Base-by-base conservation (phyloP, 2,113 vertebrate species). In the Siphamia tubifer region DNA sequence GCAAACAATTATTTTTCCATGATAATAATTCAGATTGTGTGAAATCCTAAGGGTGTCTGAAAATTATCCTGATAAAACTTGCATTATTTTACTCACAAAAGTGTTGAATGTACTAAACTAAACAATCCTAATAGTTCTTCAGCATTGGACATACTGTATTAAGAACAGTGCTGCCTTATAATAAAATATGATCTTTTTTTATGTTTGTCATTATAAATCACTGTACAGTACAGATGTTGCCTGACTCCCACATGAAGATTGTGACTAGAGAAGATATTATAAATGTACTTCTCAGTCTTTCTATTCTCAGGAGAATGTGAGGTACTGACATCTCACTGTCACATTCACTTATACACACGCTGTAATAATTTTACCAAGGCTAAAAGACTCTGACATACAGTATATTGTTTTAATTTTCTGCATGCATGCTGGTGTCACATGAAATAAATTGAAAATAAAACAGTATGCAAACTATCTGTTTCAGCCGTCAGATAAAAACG, bases 221-320 rank as follows among this genome's bases (percentile, higher is more conserved):
- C 13, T 11, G 9, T 34, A 34, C 3, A 34, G 31, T n/a, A 12
- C 31, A 34, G 69, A 66, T 70, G 47, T 51, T 51, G 44, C 73
- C 34, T 39, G 60, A 74, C 23, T 53, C 47, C 43, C 64, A 39
- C 44, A 64, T 61, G 77, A 80, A 48, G 56, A 38, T 36, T 54
- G 70, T 31, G 43, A 51, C 27, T 19, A 15, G 44, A 13, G 43
- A 51, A 40, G 21, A 52, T 52, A 60, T 73, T 51, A 51, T 51
- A 52, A 43, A 35, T 38, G 53, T 23, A 20, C 56, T 23, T 61
- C 58, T 68, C 55, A 67, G 53, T 8, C 16, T 76, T 39, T 51
- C 34, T 34, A 35, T 51, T 55, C 57, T 55, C 55, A 48, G 40
- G 45, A 35, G 60, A 62, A 53, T 16, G 25, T 21, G 44, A 76